Base-by-base conservation (phyloP, 2,888 invertebrate species). In the Melangyna quadrimaculata region DNA sequence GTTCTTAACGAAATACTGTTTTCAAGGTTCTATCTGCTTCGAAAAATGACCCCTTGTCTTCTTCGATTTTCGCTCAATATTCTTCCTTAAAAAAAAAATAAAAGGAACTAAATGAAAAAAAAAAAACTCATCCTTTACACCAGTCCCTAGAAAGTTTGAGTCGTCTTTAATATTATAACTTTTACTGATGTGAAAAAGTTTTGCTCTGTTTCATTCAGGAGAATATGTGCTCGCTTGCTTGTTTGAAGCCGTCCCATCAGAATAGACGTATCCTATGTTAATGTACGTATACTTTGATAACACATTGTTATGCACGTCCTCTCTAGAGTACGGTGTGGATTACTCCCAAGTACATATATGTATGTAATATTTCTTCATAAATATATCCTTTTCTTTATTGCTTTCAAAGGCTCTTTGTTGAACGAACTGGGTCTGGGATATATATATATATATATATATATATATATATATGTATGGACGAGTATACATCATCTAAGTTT, bases 231-330 rank as follows among this genome's bases (percentile, higher is more conserved):
- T 51, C 10, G 35, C 51, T 67, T 67, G 14, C 4, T 8, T 67
- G 32, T 67, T 67, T 48, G 7, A 67, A 48, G 67, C 22, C 51
- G 35, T 24, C 19, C 14, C 59, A 37, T 29, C 51, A 51, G 67
- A 67, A 35, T 35, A 7, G 0, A 14, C 17, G 14, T 37, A 55
- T 55, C 17, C 27, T 55, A 5, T 35, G 37, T 37, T 8, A 22
- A 22, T 8, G 22, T 32, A 6, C n/a, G n/a, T 5, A 5, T 29
- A 35, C 35, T 51, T 67, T 67, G 22, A 35, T 51, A 51, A 29
- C 67, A 71, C 53, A 70, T 53, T 69, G 72, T 61, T 73, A 53
- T 65, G 69, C 59, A 69, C 35, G 78, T 78, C 73, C 45, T 78
- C 17, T 14, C 61, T 35, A n/a, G n/a, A 77, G 72, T 43, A 65